Evolutionary conservation across 2,888 invertebrate genomes (phyloP).

Genomic region (Eurytoma californica): DNA sequence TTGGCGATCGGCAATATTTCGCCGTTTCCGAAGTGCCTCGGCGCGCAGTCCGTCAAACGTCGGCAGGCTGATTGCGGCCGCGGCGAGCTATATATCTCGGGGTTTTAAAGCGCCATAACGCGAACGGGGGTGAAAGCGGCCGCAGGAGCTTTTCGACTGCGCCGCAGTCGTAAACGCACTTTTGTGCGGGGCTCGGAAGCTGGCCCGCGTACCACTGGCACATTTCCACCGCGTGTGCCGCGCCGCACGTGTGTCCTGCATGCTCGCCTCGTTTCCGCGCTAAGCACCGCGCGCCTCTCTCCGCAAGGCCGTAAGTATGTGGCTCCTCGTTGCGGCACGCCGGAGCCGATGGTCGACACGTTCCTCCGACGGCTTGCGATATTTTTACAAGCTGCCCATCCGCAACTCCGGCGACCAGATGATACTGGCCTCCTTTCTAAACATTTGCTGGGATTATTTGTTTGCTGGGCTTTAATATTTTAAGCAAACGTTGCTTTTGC

Average conservation of each 20-base stretch:
- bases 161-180: conserved; percentile 32
- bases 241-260: conserved; percentile 3
- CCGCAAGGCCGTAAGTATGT: neutral
- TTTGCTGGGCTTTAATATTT: neutral
- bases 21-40: neutral
- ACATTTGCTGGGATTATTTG: neutral
- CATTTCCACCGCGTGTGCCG: neutral
- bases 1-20: neutral
- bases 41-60: conserved; percentile 7
- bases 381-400: neutral
- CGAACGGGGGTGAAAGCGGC: neutral
- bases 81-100: neutral
- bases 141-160: conserved; percentile 34
- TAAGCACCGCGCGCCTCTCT: neutral
- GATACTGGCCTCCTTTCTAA: neutral
- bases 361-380: neutral
- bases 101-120: conserved; percentile 18
- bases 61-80: conserved; percentile 12
- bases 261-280: neutral
- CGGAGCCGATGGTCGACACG: neutral
- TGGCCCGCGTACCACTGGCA: conserved; percentile 8
- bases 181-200: neutral
- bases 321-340: neutral
- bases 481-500: neutral
- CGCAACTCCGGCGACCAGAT: neutral